Evolutionary conservation across 2,113 vertebrate species (phyloP).

Genomic region (Echinops telfairi): DNA sequence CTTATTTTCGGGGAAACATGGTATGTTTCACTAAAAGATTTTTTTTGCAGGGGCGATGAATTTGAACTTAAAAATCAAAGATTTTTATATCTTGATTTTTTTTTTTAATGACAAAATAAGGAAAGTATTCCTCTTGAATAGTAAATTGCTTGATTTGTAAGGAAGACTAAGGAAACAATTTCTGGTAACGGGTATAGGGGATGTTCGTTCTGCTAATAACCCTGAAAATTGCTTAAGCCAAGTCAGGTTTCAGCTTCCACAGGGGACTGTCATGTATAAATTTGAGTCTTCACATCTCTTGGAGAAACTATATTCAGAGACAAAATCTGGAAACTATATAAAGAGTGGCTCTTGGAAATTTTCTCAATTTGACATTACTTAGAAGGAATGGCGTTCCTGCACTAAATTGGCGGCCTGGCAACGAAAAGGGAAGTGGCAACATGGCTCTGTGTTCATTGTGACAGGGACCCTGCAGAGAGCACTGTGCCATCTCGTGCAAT

Average conservation of each 20-base stretch:
- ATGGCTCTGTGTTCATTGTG: background rate
- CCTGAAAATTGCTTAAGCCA: background rate
- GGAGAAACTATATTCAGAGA: constrained; percentile 10
- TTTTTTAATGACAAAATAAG: background rate
- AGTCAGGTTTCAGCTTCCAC: background rate
- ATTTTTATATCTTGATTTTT: background rate
- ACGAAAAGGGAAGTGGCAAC: too few species aligned
- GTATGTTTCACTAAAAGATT: too few species aligned
- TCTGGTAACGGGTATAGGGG: background rate
- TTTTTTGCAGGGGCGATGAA: background rate
- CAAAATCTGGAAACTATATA: background rate
- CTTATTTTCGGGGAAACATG: too few species aligned
- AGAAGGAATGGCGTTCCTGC: background rate
- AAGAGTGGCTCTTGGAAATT: background rate
- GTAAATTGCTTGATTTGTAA: background rate
- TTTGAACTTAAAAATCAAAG: background rate
- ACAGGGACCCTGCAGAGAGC: background rate
- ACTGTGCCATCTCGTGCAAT: background rate
- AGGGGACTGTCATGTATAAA: background rate
- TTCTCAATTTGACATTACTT: background rate
- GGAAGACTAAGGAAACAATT: background rate
- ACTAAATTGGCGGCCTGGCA: background rate
- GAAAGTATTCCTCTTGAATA: background rate
- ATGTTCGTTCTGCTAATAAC: background rate
- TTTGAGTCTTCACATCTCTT: background rate